Conservation (phyloP, 2,113 vertebrate genomes). For the Hystrix brachyura region DNA sequence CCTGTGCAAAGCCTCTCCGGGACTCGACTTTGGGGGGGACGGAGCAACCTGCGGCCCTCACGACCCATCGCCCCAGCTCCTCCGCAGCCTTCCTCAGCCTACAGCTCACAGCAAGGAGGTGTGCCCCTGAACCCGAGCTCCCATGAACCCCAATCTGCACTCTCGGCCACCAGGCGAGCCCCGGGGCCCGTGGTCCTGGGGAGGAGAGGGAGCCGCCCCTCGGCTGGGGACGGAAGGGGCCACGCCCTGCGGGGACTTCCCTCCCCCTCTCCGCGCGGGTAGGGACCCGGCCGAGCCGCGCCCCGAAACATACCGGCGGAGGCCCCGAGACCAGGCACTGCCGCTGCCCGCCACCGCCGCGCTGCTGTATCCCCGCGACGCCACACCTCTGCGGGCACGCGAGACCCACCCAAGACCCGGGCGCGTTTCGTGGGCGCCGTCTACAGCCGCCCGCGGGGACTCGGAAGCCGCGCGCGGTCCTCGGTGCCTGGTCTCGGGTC, state of each 20-base stretch:
- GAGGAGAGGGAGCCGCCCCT: slow-evolving; percentile 57
- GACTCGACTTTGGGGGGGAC: not conserved
- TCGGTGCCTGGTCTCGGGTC: not conserved
- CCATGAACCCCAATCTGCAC: not conserved
- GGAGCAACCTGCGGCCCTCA: not conserved
- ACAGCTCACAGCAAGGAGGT: not conserved
- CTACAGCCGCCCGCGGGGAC: not conserved
- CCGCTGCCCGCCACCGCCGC: not conserved
- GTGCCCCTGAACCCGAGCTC: not conserved
- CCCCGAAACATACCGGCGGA: not conserved
- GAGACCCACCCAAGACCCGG: not conserved
- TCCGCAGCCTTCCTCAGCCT: not conserved
- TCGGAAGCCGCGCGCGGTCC: not conserved
- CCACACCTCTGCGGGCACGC: not conserved
- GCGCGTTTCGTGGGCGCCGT: not conserved
- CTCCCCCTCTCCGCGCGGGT: not conserved
- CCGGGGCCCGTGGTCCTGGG: not conserved
- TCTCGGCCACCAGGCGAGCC: not conserved
- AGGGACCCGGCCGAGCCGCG: not conserved
- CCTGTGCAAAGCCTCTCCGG: not conserved
- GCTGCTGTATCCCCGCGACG: not conserved
- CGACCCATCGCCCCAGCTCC: not conserved
- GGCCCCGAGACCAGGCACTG: not conserved
- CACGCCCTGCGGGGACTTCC: not conserved
- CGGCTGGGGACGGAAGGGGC: slow-evolving; percentile 48